These are phyloP conservation scores for Nymphalis polychloros DNA, from an alignment of 2,888 invertebrate species.

Conservation along the genomic window DNA sequence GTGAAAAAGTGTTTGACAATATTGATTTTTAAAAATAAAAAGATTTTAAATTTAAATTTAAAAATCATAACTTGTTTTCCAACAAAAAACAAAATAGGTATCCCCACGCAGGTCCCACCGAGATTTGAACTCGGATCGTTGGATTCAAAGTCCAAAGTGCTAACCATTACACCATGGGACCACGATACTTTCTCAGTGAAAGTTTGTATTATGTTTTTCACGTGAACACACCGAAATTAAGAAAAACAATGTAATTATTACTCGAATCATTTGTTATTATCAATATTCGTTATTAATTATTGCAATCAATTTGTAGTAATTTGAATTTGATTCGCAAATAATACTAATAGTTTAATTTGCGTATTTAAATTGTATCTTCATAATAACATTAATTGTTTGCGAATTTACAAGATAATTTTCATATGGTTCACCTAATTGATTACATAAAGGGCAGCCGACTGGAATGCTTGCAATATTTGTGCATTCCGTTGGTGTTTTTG, in stretches of 20 bases:
- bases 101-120: slow-evolving; percentile 83
- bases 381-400: not conserved
- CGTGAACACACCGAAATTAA: not conserved
- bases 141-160: slow-evolving; percentile 91
- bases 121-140: slow-evolving; percentile 91
- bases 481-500: slow-evolving; percentile 44
- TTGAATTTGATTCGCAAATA: no score
- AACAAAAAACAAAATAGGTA: not conserved
- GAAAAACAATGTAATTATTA: not conserved
- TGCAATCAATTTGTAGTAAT: no score
- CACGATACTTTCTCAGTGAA: slow-evolving; percentile 41
- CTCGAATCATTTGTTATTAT: not conserved
- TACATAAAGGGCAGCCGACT: slow-evolving; percentile 22
- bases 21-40: not conserved
- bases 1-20: not conserved
- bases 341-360: no score
- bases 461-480: slow-evolving; percentile 39
- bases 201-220: not conserved
- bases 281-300: no score
- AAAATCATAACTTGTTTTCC: not conserved
- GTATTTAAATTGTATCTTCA: no score
- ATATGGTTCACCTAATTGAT: slow-evolving; percentile 14
- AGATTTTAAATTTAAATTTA: not conserved
- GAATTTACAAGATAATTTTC: slow-evolving; percentile 8
- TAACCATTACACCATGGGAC: slow-evolving; percentile 89